These are phyloP conservation scores for Pherbina coryleti DNA, from an alignment of 2,888 invertebrate species.

Conservation along the genomic window DNA sequence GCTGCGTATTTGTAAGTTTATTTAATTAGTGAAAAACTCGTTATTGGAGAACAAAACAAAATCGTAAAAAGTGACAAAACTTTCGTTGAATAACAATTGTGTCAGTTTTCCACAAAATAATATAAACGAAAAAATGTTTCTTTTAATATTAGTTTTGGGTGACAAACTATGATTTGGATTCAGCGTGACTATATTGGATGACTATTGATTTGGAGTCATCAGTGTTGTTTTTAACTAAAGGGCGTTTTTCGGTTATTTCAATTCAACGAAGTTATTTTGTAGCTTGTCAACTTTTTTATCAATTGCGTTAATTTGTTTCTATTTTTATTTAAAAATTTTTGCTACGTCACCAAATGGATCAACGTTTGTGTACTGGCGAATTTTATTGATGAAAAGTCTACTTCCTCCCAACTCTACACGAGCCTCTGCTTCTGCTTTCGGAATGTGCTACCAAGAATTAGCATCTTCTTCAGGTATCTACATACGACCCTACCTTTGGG, in stretches of 20 bases:
- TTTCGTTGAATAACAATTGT: conserved; percentile 19
- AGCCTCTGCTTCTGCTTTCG: too few species aligned
- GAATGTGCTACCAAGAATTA: too few species aligned
- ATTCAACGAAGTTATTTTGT: background rate
- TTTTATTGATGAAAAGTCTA: too few species aligned
- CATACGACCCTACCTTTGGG: too few species aligned
- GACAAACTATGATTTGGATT: too few species aligned
- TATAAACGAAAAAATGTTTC: background rate
- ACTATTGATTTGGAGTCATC: background rate
- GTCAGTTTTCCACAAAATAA: background rate
- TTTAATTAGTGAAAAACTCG: conserved; percentile 7
- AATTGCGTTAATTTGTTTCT: background rate
- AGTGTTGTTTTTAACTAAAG: background rate
- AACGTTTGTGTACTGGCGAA: too few species aligned
- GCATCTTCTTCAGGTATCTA: too few species aligned
- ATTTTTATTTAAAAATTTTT: background rate
- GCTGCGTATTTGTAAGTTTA: conserved; percentile 10
- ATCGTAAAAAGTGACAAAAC: background rate
- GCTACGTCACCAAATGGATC: too few species aligned
- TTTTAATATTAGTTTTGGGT: too few species aligned
- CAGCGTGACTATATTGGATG: too few species aligned
- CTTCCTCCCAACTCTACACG: too few species aligned
- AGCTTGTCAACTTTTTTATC: background rate
- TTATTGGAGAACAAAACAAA: background rate
- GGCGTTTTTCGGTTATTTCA: background rate